These are phyloP conservation scores for Sternarchorhynchus goeldii DNA, from an alignment of 2,797 vertebrate genomes.

Conservation along the genomic window DNA sequence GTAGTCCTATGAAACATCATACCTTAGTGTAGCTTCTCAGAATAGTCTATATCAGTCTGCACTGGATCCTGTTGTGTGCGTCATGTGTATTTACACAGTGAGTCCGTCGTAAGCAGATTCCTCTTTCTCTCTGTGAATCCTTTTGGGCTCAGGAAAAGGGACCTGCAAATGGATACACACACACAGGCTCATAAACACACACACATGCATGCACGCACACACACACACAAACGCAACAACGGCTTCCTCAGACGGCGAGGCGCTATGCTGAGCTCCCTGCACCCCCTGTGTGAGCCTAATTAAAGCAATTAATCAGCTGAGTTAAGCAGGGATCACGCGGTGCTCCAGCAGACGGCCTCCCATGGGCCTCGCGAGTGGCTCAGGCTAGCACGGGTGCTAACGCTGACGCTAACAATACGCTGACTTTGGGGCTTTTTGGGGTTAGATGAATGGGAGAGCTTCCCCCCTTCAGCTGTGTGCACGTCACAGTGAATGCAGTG, in stretches of 20 bases:
- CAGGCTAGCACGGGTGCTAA: background rate
- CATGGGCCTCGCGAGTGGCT: conserved; percentile 27
- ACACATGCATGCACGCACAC: background rate
- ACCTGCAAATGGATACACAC: background rate
- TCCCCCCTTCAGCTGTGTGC: background rate
- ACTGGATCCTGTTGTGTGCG: too few species aligned
- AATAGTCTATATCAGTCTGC: too few species aligned
- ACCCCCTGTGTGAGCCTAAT: conserved; percentile 62
- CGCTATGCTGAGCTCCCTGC: conserved; percentile 23
- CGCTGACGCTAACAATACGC: background rate
- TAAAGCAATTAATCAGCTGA: conserved; percentile 70
- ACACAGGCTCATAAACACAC: conserved; percentile 14
- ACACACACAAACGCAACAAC: conserved; percentile 15
- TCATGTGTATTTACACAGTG: too few species aligned
- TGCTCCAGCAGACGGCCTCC: conserved; percentile 6
- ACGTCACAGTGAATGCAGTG: background rate
- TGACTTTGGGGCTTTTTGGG: background rate
- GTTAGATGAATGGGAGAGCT: background rate
- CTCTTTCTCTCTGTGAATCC: background rate
- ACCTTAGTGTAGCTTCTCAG: too few species aligned
- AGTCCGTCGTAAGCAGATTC: too few species aligned
- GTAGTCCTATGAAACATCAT: too few species aligned
- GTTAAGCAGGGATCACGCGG: conserved; percentile 50
- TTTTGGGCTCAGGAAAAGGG: background rate
- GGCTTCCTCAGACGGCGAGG: conserved; percentile 30